Percentiles rank a stretch among this genome's conserved stretches.
phyloP scores from a whole-genome alignment of 1,140 invertebrate genomes.

The Asbolus verrucosus region DNA sequence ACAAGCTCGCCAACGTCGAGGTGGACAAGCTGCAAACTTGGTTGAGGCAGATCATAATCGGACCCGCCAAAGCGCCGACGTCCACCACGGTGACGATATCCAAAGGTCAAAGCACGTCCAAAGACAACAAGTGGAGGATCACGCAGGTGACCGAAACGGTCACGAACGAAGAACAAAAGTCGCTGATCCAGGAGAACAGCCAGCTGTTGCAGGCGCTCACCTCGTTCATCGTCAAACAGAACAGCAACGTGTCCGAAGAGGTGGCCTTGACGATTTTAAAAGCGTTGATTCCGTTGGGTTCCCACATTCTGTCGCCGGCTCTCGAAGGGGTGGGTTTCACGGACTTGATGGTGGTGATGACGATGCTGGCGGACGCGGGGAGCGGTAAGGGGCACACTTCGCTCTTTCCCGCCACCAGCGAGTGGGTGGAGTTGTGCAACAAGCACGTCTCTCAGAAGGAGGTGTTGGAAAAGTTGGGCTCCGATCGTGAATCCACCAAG shows the following conservation, averaged over 20 bases:
- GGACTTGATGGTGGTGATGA: slow-evolving; percentile 85
- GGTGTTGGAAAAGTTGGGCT: slow-evolving; percentile 68
- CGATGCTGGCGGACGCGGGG: slow-evolving; percentile 86
- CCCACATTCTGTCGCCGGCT: slow-evolving; percentile 73
- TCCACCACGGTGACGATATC: slow-evolving; percentile 56
- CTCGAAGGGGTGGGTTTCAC: slow-evolving; percentile 81
- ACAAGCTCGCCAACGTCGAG: slow-evolving; percentile 76
- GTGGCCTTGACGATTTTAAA: slow-evolving; percentile 81
- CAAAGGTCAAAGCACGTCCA: slow-evolving; percentile 31
- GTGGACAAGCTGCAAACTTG: slow-evolving; percentile 75
- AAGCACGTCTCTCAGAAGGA: slow-evolving; percentile 71
- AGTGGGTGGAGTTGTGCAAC: slow-evolving; percentile 83
- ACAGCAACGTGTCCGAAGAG: slow-evolving; percentile 73
- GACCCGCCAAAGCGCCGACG: slow-evolving; percentile 60
- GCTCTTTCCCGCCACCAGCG: slow-evolving; percentile 80
- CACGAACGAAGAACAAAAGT: slow-evolving; percentile 64
- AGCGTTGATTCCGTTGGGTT: slow-evolving; percentile 81
- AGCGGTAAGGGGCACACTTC: slow-evolving; percentile 80
- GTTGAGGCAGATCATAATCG: slow-evolving; percentile 77
- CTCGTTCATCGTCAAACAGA: slow-evolving; percentile 81
- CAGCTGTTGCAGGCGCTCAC: slow-evolving; percentile 79
- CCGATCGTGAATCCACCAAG: slow-evolving; percentile 56
- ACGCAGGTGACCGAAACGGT: slow-evolving; percentile 13
- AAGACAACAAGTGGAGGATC: slow-evolving; percentile 51
- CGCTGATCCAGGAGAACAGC: slow-evolving; percentile 75